Conservation (phyloP, 2,113 vertebrate genomes). For the Rhinopomastus cyanomelas region DNA sequence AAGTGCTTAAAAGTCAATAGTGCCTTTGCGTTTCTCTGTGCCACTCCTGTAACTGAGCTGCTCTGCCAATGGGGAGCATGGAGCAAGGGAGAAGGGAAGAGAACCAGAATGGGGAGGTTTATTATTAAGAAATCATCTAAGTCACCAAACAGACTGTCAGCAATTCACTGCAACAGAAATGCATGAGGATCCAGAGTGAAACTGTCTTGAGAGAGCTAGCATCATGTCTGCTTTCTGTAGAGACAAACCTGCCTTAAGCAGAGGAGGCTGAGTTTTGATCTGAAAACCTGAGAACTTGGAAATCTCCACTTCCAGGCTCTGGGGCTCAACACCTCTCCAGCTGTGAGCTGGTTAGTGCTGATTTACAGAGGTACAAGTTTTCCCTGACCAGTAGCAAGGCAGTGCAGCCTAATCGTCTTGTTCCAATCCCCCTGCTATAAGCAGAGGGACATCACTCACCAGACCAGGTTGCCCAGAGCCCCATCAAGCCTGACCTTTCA, state of each 20-base stretch:
- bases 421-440: too few species aligned
- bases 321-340: not conserved
- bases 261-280: not conserved
- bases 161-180: not conserved
- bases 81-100: not conserved
- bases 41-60: not conserved
- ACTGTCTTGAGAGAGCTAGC: not conserved
- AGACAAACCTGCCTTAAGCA: not conserved
- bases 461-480: too few species aligned
- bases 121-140: not conserved
- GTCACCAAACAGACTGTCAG: not conserved
- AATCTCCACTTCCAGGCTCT: not conserved
- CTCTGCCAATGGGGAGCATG: not conserved
- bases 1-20: not conserved
- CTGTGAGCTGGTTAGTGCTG: not conserved
- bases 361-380: accelerated
- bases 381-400: not conserved
- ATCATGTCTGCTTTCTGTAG: not conserved
- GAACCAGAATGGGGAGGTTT: not conserved
- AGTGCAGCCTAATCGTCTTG: not conserved
- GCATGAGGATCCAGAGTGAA: not conserved
- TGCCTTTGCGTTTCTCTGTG: not conserved
- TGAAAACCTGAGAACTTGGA: not conserved
- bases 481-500: too few species aligned
- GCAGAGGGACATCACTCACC: too few species aligned